Conservation (phyloP, 2,797 vertebrate species). For the Synaphobranchus kaupii region DNA sequence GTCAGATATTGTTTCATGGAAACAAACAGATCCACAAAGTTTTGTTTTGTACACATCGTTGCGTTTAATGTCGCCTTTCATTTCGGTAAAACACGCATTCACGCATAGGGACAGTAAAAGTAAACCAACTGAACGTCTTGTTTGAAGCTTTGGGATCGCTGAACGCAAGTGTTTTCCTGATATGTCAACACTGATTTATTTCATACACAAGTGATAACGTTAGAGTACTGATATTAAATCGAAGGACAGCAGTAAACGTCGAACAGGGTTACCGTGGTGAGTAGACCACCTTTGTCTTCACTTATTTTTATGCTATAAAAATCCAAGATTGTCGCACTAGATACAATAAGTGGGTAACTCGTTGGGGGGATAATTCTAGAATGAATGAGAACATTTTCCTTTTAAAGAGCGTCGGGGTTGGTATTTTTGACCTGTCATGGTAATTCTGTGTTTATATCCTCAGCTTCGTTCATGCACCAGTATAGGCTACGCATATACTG, state of each 20-base stretch:
- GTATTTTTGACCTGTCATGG: conserved; percentile 8
- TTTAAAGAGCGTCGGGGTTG: conserved; percentile 29
- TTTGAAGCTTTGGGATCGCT: conserved; percentile 3
- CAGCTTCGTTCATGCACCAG: neutral
- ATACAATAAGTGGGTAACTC: conserved; percentile 23
- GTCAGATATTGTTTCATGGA: conserved; percentile 21
- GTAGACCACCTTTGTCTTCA: conserved; percentile 8
- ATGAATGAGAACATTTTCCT: conserved; percentile 28
- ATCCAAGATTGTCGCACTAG: conserved; percentile 22
- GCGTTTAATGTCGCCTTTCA: neutral
- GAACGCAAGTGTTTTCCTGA: neutral
- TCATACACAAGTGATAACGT: neutral
- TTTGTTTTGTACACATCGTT: conserved; percentile 22
- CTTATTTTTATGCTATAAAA: conserved; percentile 28
- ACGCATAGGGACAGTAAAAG: neutral
- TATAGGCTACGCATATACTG: neutral
- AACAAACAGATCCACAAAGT: conserved; percentile 34
- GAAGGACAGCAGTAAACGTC: neutral
- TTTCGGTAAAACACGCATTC: neutral
- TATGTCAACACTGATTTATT: conserved; percentile 17
- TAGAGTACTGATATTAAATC: neutral
- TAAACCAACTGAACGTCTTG: neutral
- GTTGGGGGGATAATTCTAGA: conserved; percentile 33
- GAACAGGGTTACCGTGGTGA: conserved; percentile 26
- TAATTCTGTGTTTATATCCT: neutral